These are phyloP conservation scores for Cardinalis cardinalis DNA, from an alignment of 2,113 vertebrate species.

Conservation along the genomic window DNA sequence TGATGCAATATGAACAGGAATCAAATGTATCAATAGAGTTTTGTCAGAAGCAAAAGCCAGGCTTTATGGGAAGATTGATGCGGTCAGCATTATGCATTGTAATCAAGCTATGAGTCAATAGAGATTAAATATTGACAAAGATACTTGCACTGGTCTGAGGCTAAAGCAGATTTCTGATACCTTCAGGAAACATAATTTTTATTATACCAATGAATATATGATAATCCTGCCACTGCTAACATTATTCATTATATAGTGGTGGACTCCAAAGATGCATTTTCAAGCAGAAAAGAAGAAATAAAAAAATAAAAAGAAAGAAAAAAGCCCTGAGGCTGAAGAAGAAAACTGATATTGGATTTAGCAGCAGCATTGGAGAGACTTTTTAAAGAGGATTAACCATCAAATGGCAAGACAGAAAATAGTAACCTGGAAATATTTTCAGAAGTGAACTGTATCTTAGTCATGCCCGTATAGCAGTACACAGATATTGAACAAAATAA, in stretches of 20 bases:
- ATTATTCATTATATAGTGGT: background rate
- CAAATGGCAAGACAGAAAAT: background rate
- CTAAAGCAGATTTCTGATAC: background rate
- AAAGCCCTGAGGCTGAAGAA: background rate
- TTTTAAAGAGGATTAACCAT: slow-evolving; percentile 25
- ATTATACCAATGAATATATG: background rate
- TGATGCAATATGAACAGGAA: background rate
- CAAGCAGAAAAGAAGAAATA: background rate
- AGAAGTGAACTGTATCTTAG: background rate
- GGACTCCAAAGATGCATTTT: background rate
- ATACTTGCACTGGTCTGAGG: background rate
- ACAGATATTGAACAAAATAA: background rate
- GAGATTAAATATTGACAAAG: slow-evolving; percentile 62
- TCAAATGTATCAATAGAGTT: slow-evolving; percentile 34
- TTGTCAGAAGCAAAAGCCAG: slow-evolving; percentile 6
- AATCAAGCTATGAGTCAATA: slow-evolving; percentile 34
- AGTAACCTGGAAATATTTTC: background rate
- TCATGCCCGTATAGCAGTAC: accelerated
- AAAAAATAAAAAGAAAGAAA: background rate
- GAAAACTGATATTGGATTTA: slow-evolving; percentile 14
- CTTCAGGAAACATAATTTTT: background rate
- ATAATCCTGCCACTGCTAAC: background rate
- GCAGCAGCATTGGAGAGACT: background rate
- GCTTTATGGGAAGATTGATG: slow-evolving; percentile 34
- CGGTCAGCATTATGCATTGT: slow-evolving; percentile 13